Percentiles rank a stretch among this genome's conserved stretches.
Conservation (phyloP, 2,888 invertebrate genomes). For the Altica lythri region DNA sequence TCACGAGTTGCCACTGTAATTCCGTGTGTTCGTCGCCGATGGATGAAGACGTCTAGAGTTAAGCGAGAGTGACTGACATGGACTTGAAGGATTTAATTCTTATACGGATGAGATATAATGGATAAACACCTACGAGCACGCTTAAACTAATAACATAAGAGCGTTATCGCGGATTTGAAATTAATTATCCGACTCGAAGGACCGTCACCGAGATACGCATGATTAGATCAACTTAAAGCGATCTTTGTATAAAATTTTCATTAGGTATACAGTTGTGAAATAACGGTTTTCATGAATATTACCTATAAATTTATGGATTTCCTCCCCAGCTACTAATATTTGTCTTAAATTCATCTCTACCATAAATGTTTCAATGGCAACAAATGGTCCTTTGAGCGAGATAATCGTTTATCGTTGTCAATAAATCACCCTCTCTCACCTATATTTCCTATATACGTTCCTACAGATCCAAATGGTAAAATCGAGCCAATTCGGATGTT, state of each 20-base stretch:
- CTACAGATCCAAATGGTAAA: not conserved
- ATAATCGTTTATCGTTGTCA: not conserved
- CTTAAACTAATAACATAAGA: not conserved
- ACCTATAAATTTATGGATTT: no score
- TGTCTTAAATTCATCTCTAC: not conserved
- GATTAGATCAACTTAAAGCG: no score
- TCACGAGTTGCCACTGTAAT: no score
- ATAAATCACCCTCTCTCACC: not conserved
- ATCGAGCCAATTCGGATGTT: not conserved
- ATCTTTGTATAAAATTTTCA: no score
- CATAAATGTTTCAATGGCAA: not conserved
- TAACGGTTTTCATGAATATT: no score
- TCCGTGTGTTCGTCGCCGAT: no score
- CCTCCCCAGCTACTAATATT: no score
- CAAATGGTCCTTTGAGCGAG: not conserved
- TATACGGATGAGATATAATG: not conserved
- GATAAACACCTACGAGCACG: constrained; percentile 1
- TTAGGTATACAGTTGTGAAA: no score
- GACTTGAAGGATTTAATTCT: not conserved
- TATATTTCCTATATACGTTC: not conserved
- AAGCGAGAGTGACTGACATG: not conserved
- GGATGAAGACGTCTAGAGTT: not conserved
- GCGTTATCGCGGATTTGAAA: not conserved
- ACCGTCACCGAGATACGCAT: no score
- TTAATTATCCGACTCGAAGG: not conserved